A percentile compares a stretch with the other conserved stretches of the same genome.
Evolutionary conservation across 2,797 vertebrate species (phyloP).

Genomic region (Peromyscus aztecus): DNA sequence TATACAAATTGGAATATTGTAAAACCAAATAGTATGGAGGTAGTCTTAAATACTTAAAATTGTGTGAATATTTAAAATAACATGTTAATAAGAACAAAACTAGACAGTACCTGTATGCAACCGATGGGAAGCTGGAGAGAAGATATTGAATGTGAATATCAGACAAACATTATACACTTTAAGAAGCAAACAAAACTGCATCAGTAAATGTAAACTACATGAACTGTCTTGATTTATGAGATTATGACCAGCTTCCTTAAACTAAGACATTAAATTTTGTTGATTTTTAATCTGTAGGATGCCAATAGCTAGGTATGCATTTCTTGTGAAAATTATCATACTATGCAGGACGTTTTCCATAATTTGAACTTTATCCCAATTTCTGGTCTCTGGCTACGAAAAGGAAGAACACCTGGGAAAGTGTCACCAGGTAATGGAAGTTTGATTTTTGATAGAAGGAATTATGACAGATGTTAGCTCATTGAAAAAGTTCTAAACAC

Average conservation of each 20-base stretch:
- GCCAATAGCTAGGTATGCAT: background rate
- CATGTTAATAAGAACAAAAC: conserved; percentile 50
- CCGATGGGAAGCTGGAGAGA: conserved; percentile 91
- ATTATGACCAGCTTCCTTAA: background rate
- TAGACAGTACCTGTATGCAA: conserved; percentile 92
- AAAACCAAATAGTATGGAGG: conserved; percentile 8
- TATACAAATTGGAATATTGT: background rate
- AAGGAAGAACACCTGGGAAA: background rate
- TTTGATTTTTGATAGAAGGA: conserved; percentile 27
- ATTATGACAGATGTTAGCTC: background rate
- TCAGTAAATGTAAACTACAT: background rate
- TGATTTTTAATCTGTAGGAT: background rate
- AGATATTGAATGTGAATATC: conserved; percentile 83
- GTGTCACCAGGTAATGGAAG: background rate
- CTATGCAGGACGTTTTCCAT: background rate
- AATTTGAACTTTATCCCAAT: background rate
- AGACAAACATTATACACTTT: conserved; percentile 72
- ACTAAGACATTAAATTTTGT: background rate
- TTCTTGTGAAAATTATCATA: background rate
- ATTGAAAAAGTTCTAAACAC: background rate
- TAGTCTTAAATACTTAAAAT: background rate
- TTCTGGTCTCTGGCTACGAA: background rate
- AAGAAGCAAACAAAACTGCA: background rate
- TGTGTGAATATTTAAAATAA: background rate
- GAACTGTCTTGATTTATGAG: background rate